Percentiles rank a stretch among this genome's conserved stretches.
phyloP scores from a whole-genome alignment of 1,140 invertebrate species.

The Brachystomella parvula region DNA sequence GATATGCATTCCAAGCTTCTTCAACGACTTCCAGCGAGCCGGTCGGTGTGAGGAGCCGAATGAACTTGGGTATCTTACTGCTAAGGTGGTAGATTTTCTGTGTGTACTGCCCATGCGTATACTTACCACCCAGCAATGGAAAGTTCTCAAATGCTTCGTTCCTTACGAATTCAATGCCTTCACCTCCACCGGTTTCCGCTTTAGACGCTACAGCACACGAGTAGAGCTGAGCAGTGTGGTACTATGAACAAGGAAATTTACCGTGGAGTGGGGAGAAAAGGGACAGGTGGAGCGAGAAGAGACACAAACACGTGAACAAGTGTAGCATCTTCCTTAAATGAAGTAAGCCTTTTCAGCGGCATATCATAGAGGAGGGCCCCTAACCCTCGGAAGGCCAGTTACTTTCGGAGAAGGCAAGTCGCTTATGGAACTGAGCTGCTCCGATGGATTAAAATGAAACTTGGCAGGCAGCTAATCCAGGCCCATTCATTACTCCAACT shows the following conservation, averaged over 20 bases:
- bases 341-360: background rate
- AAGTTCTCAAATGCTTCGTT: slow-evolving; percentile 49
- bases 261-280: too few species aligned
- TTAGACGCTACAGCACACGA: slow-evolving; percentile 59
- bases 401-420: too few species aligned
- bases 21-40: slow-evolving; percentile 94
- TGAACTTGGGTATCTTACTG: slow-evolving; percentile 77
- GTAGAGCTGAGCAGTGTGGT: slow-evolving; percentile 58
- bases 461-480: too few species aligned
- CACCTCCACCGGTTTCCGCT: slow-evolving; percentile 62
- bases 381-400: too few species aligned
- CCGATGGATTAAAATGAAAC: too few species aligned
- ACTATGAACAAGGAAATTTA: slow-evolving; percentile 46
- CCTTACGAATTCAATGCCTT: slow-evolving; percentile 57
- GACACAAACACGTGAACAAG: too few species aligned
- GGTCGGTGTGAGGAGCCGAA: slow-evolving; percentile 86
- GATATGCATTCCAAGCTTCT: slow-evolving; percentile 99
- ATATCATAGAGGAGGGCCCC: too few species aligned
- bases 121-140: slow-evolving; percentile 48
- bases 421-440: too few species aligned
- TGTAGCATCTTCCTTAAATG: background rate
- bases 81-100: slow-evolving; percentile 59
- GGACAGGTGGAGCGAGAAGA: too few species aligned
- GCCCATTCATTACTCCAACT: too few species aligned
- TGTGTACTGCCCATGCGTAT: slow-evolving; percentile 57